Evolutionary conservation across 1,140 invertebrate genomes (phyloP), one percentile per base, ranked within the genome.

Genomic region (Sminthurides bifidus): DNA sequence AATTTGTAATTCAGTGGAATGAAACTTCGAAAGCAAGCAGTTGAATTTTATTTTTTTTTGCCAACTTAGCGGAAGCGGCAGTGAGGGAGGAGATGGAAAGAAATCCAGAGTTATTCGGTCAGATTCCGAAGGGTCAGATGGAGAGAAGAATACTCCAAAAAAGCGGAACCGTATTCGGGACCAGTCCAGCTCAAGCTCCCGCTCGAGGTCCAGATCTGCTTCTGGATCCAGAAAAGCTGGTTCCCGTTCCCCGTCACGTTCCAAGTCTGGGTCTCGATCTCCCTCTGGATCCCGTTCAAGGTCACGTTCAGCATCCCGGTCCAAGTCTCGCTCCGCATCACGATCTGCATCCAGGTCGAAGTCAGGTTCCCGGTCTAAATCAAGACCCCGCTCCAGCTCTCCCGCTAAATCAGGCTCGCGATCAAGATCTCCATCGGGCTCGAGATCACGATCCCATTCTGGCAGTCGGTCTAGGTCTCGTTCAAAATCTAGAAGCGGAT

Each of bases 251-350:
- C 26, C 69, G 17, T 65, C 76, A 2, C 63, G 70, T 38, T 60
- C 55, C 14, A 56, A 52, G 26, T 68, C 67, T 2, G 45, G 58
- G 10, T 75, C 73, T 3, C 70, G 61, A 3, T 75, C 73, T 33
- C 67, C 70, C 57, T 73, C 74, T 6, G 41, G 56, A 15, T 75
- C 73, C 1, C 70, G 60, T 23, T 68, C 69, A 10, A 51, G 57
- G 10, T 63, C 72, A 56, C 23, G 69, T 45, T 73, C 70, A 5
- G 67, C 66, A 29, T 72, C 71, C 48, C 51, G 61, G 17, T 24
- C 43, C 5, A 24, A 26, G 0, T 53, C 50, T 24, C 2, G 0
- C 10, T 67, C 66, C 8, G 30, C 52, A 40, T 30, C 55, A 46
- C 14, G 51, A 43, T 58, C 67, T 57, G 51, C 57, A 56, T 59